Evolutionary conservation across 92 coral and sea anemone genomes (phyloP).

Genomic region (Phymanthus crucifer): DNA sequence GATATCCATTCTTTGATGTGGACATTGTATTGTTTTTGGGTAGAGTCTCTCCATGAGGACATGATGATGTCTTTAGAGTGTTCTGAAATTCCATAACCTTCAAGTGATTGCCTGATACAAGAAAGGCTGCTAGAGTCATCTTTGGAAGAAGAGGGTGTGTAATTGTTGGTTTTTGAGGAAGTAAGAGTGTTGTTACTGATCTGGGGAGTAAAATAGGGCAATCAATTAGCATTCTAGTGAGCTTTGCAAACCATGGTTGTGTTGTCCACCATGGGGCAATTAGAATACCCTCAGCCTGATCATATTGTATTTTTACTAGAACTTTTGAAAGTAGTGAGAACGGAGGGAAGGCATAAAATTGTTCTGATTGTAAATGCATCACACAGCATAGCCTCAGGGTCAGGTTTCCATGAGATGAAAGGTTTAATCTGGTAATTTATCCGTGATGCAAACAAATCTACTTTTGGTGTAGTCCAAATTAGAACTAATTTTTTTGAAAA

Average conservation of each 20-base stretch:
- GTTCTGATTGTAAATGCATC: constrained; percentile 46
- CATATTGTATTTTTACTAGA: not conserved
- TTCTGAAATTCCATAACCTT: constrained; percentile 48
- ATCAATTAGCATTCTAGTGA: constrained; percentile 43
- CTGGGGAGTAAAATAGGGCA: constrained; percentile 44
- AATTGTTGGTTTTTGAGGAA: constrained; percentile 32
- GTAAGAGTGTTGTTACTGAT: constrained; percentile 39
- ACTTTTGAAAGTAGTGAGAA: not conserved
- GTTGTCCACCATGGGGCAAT: not conserved
- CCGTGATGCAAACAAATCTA: constrained; percentile 53
- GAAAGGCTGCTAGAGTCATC: constrained; percentile 6
- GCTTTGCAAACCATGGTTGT: constrained; percentile 58
- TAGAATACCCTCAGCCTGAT: not conserved
- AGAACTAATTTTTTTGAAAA: constrained; percentile 23
- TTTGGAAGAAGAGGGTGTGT: constrained; percentile 42
- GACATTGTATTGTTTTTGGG: constrained; percentile 48
- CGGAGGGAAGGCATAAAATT: constrained; percentile 30
- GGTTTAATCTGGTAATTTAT: constrained; percentile 44
- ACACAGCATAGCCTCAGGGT: constrained; percentile 58
- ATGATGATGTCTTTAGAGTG: constrained; percentile 48
- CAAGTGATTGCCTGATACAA: constrained; percentile 4
- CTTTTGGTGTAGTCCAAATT: constrained; percentile 31
- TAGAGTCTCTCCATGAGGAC: constrained; percentile 47
- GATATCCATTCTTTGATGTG: too few relatives aligned
- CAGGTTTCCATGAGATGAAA: constrained; percentile 49